Conservation (phyloP, 2,888 invertebrate species). For the Nomada flava region DNA sequence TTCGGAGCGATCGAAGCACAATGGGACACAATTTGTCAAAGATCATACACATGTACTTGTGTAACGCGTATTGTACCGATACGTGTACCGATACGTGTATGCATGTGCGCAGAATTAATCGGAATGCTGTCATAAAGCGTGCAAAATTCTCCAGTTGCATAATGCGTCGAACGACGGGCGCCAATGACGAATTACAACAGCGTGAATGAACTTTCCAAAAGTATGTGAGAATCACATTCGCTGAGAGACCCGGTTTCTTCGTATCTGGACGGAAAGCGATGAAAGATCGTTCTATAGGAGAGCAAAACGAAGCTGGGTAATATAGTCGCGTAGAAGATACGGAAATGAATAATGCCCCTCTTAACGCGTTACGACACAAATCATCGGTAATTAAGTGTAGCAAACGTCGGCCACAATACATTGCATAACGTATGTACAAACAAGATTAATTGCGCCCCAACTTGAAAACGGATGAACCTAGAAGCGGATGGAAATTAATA, state of each 20-base stretch:
- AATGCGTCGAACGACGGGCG: background rate
- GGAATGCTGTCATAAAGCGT: slow-evolving; percentile 19
- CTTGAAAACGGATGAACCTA: background rate
- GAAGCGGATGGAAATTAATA: background rate
- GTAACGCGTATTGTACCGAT: slow-evolving; percentile 21
- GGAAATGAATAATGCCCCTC: slow-evolving; percentile 18
- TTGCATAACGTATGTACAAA: background rate
- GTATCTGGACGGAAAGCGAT: background rate
- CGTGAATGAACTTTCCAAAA: slow-evolving; percentile 42
- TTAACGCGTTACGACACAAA: slow-evolving; percentile 24
- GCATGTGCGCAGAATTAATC: slow-evolving; percentile 7
- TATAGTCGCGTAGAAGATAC: background rate
- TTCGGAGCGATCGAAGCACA: slow-evolving; percentile 7
- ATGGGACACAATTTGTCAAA: slow-evolving; percentile 28
- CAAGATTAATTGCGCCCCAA: slow-evolving; percentile 19
- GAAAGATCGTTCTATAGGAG: no score
- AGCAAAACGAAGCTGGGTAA: background rate
- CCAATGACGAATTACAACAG: slow-evolving; percentile 16
- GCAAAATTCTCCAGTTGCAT: background rate
- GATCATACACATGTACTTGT: slow-evolving; percentile 17
- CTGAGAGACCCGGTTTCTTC: background rate
- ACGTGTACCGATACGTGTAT: background rate
- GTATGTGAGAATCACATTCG: slow-evolving; percentile 16
- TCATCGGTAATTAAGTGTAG: slow-evolving; percentile 31
- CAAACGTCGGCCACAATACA: background rate